Percentiles rank a stretch among this genome's conserved stretches.
Evolutionary conservation across 2,113 vertebrate species (phyloP).

Genomic region (Leucoraja erinaceus): DNA sequence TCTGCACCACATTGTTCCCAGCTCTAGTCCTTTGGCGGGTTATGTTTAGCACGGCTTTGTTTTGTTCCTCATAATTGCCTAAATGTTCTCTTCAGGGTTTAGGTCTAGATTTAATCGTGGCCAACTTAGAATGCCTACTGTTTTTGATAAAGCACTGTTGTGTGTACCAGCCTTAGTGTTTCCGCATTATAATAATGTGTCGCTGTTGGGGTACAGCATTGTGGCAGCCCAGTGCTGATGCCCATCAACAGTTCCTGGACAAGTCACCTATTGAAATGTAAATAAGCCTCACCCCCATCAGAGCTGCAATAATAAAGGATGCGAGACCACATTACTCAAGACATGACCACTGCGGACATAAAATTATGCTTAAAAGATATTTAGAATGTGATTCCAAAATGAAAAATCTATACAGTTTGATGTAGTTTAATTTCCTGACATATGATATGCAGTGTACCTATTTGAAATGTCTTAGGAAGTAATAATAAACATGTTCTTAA

Average conservation of each 20-base stretch:
- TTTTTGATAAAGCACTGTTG: conserved; percentile 48
- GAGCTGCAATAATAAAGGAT: conserved; percentile 27
- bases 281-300: conserved; percentile 34
- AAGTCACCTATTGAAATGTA: conserved; percentile 36
- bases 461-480: neutral
- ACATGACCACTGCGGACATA: conserved; percentile 20
- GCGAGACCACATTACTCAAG: neutral
- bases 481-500: neutral
- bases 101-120: conserved; percentile 58
- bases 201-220: conserved; percentile 31
- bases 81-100: conserved; percentile 69
- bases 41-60: conserved; percentile 59
- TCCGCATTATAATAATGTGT: conserved; percentile 35
- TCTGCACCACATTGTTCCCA: conserved; percentile 54
- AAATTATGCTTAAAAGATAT: conserved; percentile 35
- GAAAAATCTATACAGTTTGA: conserved; percentile 20
- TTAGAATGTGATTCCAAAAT: conserved; percentile 21
- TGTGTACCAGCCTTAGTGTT: conserved; percentile 36
- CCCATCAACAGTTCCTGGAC: conserved; percentile 36
- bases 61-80: conserved; percentile 77
- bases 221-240: conserved; percentile 12
- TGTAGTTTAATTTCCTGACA: conserved; percentile 28
- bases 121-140: conserved; percentile 64
- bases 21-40: conserved; percentile 64
- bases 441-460: neutral